Evolutionary conservation across 2,888 invertebrate genomes (phyloP).

Genomic region (Cephus sareptanus): DNA sequence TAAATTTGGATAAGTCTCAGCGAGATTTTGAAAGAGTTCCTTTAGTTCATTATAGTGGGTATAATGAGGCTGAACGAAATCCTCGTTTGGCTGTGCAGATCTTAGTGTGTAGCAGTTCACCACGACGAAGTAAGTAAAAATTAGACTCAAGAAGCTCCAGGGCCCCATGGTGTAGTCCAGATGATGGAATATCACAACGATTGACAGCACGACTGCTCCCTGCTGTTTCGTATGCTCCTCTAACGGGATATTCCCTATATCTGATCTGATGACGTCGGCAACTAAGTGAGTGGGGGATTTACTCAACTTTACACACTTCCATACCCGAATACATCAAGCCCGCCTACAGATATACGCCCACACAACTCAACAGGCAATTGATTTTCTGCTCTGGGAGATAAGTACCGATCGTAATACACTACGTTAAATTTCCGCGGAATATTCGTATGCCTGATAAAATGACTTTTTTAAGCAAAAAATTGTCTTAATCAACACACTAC

Average conservation of each 20-base stretch:
- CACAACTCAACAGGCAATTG: not conserved
- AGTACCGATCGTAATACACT: not conserved
- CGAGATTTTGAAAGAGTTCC: slow-evolving; percentile 73
- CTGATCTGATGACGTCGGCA: not conserved
- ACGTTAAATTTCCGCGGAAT: not conserved
- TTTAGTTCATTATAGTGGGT: slow-evolving; percentile 78
- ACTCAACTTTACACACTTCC: not conserved
- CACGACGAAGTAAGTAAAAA: not conserved
- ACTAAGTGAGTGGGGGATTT: not conserved
- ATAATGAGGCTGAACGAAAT: slow-evolving; percentile 67
- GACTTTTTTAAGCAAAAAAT: not conserved
- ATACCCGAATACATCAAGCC: not conserved
- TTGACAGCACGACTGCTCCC: not conserved
- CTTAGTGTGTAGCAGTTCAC: not conserved
- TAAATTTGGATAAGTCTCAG: slow-evolving; percentile 75
- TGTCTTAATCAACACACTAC: not conserved
- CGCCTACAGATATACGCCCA: not conserved
- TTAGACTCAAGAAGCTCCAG: not conserved
- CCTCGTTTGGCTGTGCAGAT: slow-evolving; percentile 32
- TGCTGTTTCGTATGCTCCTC: not conserved
- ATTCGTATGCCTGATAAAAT: not conserved
- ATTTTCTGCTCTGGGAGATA: not conserved
- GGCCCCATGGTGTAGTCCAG: not conserved
- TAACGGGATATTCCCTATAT: not conserved
- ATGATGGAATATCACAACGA: not conserved